Conservation (phyloP, 2,888 invertebrate genomes). For the Cyaniris semiargus region DNA sequence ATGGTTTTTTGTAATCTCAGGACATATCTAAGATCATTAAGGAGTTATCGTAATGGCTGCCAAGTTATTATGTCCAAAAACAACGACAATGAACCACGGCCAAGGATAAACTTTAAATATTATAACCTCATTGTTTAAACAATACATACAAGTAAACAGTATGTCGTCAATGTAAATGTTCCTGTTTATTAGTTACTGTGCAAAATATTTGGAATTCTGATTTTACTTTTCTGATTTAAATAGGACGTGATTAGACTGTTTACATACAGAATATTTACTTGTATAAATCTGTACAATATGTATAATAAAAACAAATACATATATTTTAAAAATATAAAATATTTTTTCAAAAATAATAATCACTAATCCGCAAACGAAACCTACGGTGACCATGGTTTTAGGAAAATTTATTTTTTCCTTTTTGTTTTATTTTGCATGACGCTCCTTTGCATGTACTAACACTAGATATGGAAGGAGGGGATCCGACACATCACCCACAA, state of each 20-base stretch:
- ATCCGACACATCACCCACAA: slow-evolving; percentile 96
- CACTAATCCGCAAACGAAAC: neutral
- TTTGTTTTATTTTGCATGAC: neutral
- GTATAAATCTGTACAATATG: neutral
- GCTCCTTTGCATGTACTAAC: slow-evolving; percentile 51
- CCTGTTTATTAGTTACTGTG: neutral
- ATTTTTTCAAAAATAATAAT: neutral
- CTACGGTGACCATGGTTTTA: neutral
- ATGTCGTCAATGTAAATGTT: neutral
- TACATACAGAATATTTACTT: neutral
- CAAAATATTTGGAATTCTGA: neutral
- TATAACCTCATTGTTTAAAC: neutral
- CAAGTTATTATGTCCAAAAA: slow-evolving; percentile 14
- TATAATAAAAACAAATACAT: too few species aligned
- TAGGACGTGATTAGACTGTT: neutral
- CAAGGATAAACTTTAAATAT: slow-evolving; percentile 22
- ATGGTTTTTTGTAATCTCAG: neutral
- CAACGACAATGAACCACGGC: slow-evolving; percentile 5
- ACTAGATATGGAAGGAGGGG: slow-evolving; percentile 94
- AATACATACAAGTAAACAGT: neutral
- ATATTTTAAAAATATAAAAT: too few species aligned
- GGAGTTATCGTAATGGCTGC: neutral
- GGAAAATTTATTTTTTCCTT: neutral
- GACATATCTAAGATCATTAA: neutral
- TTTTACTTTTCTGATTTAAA: neutral